These are phyloP conservation scores for Agrypnus murinus DNA, from an alignment of 2,888 invertebrate genomes.

Conservation along the genomic window DNA sequence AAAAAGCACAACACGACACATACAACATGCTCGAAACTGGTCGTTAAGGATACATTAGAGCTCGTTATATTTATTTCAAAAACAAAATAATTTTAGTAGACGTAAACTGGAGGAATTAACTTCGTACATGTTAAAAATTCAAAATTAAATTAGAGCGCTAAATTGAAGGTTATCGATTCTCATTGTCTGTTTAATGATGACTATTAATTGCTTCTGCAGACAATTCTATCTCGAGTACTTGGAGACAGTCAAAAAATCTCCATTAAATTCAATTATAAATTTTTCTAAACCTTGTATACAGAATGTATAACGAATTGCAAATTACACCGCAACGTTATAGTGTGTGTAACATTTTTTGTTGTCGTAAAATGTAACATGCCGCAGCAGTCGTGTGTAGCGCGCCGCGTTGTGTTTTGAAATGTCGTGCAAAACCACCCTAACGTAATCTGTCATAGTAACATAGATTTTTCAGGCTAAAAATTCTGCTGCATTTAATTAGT, in stretches of 20 bases:
- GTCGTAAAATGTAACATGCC: slow-evolving; percentile 12
- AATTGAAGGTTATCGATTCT: too few species aligned
- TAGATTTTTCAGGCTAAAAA: slow-evolving; percentile 30
- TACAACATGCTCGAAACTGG: slow-evolving; percentile 28
- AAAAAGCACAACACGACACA: too few species aligned
- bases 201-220: too few species aligned
- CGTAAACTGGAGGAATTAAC: slow-evolving; percentile 19
- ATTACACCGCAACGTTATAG: not conserved
- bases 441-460: slow-evolving; percentile 21
- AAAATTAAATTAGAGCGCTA: too few species aligned
- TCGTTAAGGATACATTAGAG: slow-evolving; percentile 32
- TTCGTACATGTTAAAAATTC: too few species aligned
- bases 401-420: slow-evolving; percentile 11
- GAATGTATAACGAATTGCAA: slow-evolving; percentile 20
- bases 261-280: slow-evolving; percentile 6
- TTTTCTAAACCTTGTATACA: not conserved
- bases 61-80: slow-evolving; percentile 34
- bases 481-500: slow-evolving; percentile 33
- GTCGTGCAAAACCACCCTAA: slow-evolving; percentile 26
- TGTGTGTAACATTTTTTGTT: not conserved
- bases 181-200: too few species aligned
- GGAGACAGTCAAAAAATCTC: too few species aligned
- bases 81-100: slow-evolving; percentile 23
- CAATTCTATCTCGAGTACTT: too few species aligned
- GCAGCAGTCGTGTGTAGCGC: slow-evolving; percentile 1